phyloP scores from a whole-genome alignment of 2,113 vertebrate species.

The Xenopus borealis region DNA sequence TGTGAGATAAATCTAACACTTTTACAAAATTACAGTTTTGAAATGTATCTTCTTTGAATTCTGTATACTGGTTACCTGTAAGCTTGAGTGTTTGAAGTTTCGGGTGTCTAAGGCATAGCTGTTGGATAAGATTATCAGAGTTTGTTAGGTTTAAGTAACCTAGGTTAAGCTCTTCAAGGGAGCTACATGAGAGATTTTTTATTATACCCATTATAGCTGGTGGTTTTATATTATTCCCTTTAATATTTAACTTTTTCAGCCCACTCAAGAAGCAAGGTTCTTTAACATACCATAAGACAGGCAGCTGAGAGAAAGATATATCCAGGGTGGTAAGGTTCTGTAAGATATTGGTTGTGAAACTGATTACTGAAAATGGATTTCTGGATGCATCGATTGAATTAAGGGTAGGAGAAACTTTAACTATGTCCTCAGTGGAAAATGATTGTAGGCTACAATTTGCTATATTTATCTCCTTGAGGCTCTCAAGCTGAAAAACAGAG shows the following conservation, averaged over 20 bases:
- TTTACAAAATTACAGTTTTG: slow-evolving; percentile 50
- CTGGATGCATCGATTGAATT: slow-evolving; percentile 53
- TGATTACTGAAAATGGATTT: slow-evolving; percentile 52
- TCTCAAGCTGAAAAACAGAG: slow-evolving; percentile 48
- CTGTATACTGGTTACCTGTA: slow-evolving; percentile 54
- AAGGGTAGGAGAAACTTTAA: neutral
- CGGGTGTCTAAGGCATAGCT: slow-evolving; percentile 62
- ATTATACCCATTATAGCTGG: slow-evolving; percentile 45
- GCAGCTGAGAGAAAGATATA: slow-evolving; percentile 39
- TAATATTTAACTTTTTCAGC: slow-evolving; percentile 56
- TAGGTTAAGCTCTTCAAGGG: slow-evolving; percentile 54
- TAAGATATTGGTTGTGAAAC: slow-evolving; percentile 56
- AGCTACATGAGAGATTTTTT: slow-evolving; percentile 53
- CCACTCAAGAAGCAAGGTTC: slow-evolving; percentile 51
- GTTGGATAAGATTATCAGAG: slow-evolving; percentile 50
- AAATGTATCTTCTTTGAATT: slow-evolving; percentile 49
- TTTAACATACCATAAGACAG: slow-evolving; percentile 14
- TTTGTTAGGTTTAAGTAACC: slow-evolving; percentile 48
- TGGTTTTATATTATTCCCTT: slow-evolving; percentile 48
- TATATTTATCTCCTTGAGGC: slow-evolving; percentile 41
- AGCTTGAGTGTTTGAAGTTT: slow-evolving; percentile 55
- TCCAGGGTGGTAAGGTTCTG: slow-evolving; percentile 54
- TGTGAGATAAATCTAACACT: slow-evolving; percentile 52
- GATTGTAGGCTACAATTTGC: slow-evolving; percentile 26
- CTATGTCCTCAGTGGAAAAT: slow-evolving; percentile 42